Evolutionary conservation across 2,113 vertebrate species (phyloP).

Genomic region (Phoenicopterus ruber): DNA sequence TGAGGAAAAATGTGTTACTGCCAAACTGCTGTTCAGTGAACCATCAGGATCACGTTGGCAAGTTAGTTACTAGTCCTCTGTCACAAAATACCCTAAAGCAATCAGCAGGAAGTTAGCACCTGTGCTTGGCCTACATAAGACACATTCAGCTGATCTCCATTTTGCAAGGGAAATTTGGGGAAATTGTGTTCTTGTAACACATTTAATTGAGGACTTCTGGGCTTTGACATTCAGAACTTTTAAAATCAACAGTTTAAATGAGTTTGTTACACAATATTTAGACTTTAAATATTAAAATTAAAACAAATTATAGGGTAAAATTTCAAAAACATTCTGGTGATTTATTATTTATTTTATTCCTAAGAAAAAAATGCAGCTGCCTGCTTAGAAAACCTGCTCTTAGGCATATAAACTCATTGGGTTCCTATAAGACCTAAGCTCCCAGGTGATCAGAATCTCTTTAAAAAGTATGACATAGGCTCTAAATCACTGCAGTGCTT

Average conservation of each 20-base stretch:
- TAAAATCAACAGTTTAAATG: not conserved
- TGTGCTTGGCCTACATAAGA: not conserved
- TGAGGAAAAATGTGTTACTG: not conserved
- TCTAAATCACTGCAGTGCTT: not conserved
- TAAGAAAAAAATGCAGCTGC: not conserved
- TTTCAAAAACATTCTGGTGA: not conserved
- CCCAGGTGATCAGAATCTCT: not conserved
- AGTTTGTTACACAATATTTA: not conserved
- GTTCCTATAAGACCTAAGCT: not conserved
- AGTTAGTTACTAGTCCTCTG: not conserved
- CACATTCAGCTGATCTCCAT: not conserved
- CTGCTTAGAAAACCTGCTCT: not conserved
- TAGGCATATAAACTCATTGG: not conserved
- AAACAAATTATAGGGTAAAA: not conserved
- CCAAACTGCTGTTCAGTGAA: not conserved
- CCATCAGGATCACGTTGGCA: fast-evolving
- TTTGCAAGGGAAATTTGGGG: not conserved
- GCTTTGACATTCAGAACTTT: not conserved
- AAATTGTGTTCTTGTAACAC: not conserved
- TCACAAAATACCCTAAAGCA: not conserved
- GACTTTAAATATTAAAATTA: not conserved
- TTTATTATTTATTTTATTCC: not conserved
- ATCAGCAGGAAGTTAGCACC: not conserved
- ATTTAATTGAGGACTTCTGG: not conserved
- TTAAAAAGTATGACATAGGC: not conserved